Conservation (phyloP, 1,140 invertebrate species). For the Drosophila pseudoananassae region DNA sequence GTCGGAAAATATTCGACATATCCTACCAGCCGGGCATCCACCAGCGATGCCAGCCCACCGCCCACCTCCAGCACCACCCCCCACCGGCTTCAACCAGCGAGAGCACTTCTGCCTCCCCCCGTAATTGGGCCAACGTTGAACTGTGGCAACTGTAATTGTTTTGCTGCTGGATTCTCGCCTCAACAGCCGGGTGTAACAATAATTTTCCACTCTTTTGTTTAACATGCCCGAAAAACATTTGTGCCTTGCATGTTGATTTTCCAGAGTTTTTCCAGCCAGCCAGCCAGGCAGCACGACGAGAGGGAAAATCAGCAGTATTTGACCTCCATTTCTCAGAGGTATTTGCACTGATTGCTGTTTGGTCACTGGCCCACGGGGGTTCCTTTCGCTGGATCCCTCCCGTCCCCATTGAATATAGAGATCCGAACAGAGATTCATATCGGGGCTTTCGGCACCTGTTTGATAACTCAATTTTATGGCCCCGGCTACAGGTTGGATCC, state of each 20-base stretch:
- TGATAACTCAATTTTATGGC: slow-evolving; percentile 77
- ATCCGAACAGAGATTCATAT: slow-evolving; percentile 15
- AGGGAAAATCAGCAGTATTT: slow-evolving; percentile 34
- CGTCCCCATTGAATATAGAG: slow-evolving; percentile 3
- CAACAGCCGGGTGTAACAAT: slow-evolving; percentile 26
- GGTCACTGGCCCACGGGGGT: slow-evolving; percentile 40
- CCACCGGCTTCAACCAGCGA: not conserved
- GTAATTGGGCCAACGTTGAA: slow-evolving; percentile 67
- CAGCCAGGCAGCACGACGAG: not conserved
- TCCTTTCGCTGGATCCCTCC: slow-evolving; percentile 1
- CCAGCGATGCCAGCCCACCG: slow-evolving; percentile 3
- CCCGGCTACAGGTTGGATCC: slow-evolving; percentile 49
- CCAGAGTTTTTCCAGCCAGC: slow-evolving; percentile 35
- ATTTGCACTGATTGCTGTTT: slow-evolving; percentile 63
- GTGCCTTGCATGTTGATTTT: slow-evolving; percentile 53
- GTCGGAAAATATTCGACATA: slow-evolving; percentile 64
- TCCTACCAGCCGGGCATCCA: slow-evolving; percentile 18
- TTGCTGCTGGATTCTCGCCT: slow-evolving; percentile 63
- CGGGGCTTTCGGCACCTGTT: slow-evolving; percentile 57
- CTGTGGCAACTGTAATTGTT: slow-evolving; percentile 73
- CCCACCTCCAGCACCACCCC: slow-evolving; percentile 2
- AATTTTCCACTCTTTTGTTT: slow-evolving; percentile 55
- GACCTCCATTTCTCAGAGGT: slow-evolving; percentile 59
- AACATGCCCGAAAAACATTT: slow-evolving; percentile 53
- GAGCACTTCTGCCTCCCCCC: not conserved